phyloP scores from a whole-genome alignment of 2,113 vertebrate genomes.

The Salminus brasiliensis region DNA sequence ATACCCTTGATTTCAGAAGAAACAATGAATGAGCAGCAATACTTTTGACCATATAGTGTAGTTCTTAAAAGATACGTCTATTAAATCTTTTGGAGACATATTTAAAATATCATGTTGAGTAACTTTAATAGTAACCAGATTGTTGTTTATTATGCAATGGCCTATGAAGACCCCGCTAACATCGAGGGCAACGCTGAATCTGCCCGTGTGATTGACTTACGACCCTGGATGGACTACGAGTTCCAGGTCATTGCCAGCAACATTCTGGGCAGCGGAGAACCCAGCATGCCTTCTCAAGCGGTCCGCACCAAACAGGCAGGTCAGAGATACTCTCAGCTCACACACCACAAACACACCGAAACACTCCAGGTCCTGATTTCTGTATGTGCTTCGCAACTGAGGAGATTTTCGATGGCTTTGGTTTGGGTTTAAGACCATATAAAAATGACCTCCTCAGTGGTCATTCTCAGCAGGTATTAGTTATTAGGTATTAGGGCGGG shows the following conservation, averaged over 20 bases:
- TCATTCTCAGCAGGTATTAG: too few relatives aligned
- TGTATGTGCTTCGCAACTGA: neutral
- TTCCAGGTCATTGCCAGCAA: conserved; percentile 94
- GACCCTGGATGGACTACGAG: conserved; percentile 96
- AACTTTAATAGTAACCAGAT: conserved; percentile 1
- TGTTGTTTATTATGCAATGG: neutral
- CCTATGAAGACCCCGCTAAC: conserved; percentile 82
- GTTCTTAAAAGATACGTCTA: too few relatives aligned
- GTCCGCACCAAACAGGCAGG: conserved; percentile 92
- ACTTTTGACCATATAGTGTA: too few relatives aligned
- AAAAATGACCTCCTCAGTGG: neutral
- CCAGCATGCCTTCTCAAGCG: conserved; percentile 86
- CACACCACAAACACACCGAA: neutral
- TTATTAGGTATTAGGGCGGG: too few relatives aligned
- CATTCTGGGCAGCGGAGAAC: conserved; percentile 91
- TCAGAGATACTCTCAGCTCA: conserved; percentile 58
- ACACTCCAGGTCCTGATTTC: neutral
- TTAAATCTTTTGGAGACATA: too few relatives aligned
- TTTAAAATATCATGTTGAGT: neutral
- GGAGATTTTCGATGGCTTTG: neutral
- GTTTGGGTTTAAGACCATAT: neutral
- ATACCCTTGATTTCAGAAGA: too few relatives aligned
- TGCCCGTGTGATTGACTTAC: conserved; percentile 85
- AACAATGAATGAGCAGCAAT: too few relatives aligned
- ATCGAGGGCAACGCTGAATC: conserved; percentile 94